Conservation (phyloP, 2,888 invertebrate species). For the Drosophila mayaguana region DNA sequence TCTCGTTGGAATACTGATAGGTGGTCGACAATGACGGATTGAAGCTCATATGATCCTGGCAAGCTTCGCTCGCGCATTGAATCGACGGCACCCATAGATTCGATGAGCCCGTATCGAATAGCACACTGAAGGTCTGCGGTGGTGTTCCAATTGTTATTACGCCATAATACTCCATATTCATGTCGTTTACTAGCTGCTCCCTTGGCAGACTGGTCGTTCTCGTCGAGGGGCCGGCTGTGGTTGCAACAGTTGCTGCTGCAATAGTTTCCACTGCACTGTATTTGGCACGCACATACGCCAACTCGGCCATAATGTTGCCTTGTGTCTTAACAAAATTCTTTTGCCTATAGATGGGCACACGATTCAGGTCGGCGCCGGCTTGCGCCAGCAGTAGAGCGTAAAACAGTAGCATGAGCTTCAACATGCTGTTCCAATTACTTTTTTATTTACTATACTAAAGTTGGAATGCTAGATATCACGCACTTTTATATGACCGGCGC, state of each 20-base stretch:
- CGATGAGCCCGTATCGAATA: conserved; percentile 91
- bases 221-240: neutral
- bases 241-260: neutral
- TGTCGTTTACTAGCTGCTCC: conserved; percentile 55
- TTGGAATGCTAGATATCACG: neutral
- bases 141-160: conserved; percentile 94
- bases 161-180: conserved; percentile 65
- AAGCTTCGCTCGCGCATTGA: conserved; percentile 87
- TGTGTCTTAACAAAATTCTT: conserved; percentile 42
- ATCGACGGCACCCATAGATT: conserved; percentile 90
- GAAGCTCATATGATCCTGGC: conserved; percentile 96
- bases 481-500: conserved; percentile 34
- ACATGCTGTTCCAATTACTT: conserved; percentile 28
- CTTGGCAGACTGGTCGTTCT: neutral
- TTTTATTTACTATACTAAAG: conserved; percentile 28
- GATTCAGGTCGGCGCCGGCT: conserved; percentile 21
- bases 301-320: conserved; percentile 45
- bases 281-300: conserved; percentile 47
- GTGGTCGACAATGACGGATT: conserved; percentile 92
- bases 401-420: conserved; percentile 25
- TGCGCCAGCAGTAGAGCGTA: conserved; percentile 16
- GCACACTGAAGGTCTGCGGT: conserved; percentile 94
- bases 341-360: conserved; percentile 36
- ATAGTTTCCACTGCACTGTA: conserved; percentile 35
- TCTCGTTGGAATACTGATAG: conserved; percentile 93